Evolutionary conservation across 2,888 invertebrate genomes (phyloP).

Genomic region (Cyaniris semiargus): DNA sequence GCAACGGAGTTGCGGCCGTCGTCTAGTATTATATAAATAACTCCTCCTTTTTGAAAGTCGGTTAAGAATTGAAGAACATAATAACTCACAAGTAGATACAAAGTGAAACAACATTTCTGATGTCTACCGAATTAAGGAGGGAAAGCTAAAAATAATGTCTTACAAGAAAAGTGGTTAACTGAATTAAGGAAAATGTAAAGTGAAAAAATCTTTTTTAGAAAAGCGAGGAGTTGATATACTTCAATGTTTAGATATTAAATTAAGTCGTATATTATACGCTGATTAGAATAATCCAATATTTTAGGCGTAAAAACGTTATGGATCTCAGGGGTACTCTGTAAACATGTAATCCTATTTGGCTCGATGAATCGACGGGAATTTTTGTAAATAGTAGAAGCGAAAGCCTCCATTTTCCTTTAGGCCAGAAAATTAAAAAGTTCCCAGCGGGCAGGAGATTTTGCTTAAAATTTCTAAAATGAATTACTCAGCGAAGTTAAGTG

Average conservation of each 20-base stretch:
- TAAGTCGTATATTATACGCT: not conserved
- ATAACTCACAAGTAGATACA: not conserved
- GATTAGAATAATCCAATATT: conserved; percentile 15
- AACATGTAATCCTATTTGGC: conserved; percentile 20
- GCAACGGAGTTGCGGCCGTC: too few species aligned
- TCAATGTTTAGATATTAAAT: conserved; percentile 1
- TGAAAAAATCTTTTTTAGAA: not conserved
- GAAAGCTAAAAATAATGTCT: not conserved
- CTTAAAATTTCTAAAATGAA: conserved; percentile 17
- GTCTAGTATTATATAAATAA: too few species aligned
- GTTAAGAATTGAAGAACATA: not conserved
- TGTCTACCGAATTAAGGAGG: not conserved
- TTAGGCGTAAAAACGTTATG: not conserved
- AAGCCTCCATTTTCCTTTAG: conserved; percentile 17
- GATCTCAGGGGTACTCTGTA: not conserved
- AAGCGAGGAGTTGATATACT: not conserved
- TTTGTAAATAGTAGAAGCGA: conserved; percentile 11
- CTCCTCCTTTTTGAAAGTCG: too few species aligned
- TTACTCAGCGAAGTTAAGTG: conserved; percentile 12
- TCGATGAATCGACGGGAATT: not conserved
- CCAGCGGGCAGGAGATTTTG: conserved; percentile 6
- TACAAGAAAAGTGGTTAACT: not conserved
- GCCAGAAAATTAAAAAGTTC: conserved; percentile 26
- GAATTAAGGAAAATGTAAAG: not conserved
- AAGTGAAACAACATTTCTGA: not conserved